A percentile compares a stretch with the other conserved stretches of the same genome.
Conservation (phyloP, 2,888 invertebrate genomes). For the Eumerus sabulonum region DNA sequence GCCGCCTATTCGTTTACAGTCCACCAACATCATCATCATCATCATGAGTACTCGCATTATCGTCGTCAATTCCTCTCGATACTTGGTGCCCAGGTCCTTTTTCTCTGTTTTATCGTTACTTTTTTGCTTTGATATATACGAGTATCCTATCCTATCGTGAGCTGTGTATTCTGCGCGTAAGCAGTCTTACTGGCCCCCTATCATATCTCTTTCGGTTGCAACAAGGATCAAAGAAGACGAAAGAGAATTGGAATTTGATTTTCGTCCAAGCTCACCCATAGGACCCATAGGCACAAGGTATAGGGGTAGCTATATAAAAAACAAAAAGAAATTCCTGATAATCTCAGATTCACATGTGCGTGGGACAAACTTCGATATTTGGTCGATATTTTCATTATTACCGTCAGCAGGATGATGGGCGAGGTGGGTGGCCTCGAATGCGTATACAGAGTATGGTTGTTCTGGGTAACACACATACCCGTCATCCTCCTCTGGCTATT, state of each 20-base stretch:
- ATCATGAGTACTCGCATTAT: no score
- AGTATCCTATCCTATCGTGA: no score
- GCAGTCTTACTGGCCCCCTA: constrained; percentile 16
- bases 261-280: neutral
- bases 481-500: constrained; percentile 1
- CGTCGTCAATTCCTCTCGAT: constrained; percentile 42
- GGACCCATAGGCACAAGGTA: constrained; percentile 1
- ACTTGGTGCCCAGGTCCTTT: constrained; percentile 35
- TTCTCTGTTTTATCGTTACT: constrained; percentile 21
- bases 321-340: constrained; percentile 43
- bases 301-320: constrained; percentile 15
- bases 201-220: constrained; percentile 14
- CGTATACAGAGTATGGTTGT: constrained; percentile 20
- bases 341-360: constrained; percentile 28
- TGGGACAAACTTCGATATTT: constrained; percentile 39
- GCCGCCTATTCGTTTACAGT: constrained; percentile 56
- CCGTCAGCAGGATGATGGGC: neutral
- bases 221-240: constrained; percentile 33
- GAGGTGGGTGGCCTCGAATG: constrained; percentile 12
- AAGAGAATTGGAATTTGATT: constrained; percentile 23
- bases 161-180: constrained; percentile 24
- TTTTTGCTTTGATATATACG: no score
- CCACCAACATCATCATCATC: constrained; percentile 28
- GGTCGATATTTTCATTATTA: constrained; percentile 55
- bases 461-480: neutral